Conservation (phyloP, 2,113 vertebrate species). For the Scalopus aquaticus region DNA sequence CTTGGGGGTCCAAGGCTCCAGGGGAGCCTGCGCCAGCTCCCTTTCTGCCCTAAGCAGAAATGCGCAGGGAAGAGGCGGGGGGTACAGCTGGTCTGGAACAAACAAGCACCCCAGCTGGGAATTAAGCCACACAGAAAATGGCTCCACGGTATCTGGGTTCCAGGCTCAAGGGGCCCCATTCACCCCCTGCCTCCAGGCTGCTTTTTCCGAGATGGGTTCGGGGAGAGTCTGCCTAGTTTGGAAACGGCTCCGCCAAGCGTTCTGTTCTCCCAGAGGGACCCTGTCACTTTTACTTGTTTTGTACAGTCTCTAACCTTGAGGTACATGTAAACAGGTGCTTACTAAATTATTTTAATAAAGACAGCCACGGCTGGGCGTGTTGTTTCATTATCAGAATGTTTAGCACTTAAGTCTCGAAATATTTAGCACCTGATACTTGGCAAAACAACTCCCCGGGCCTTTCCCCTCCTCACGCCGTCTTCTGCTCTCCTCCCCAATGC, state of each 20-base stretch:
- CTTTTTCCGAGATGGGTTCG: background rate
- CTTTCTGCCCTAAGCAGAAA: background rate
- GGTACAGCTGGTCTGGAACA: background rate
- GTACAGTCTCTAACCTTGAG: constrained; percentile 20
- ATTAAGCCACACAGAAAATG: background rate
- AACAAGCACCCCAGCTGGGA: too few species aligned
- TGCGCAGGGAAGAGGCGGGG: background rate
- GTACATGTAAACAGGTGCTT: constrained; percentile 70
- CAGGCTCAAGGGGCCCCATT: background rate
- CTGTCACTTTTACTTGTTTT: constrained; percentile 47
- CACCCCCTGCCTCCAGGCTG: background rate
- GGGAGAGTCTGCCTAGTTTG: background rate
- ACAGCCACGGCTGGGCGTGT: constrained; percentile 42
- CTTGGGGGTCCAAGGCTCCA: background rate
- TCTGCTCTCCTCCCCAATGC: background rate
- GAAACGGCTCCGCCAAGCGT: background rate
- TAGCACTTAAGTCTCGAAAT: constrained; percentile 53
- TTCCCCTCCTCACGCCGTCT: constrained; percentile 2
- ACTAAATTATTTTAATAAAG: constrained; percentile 67
- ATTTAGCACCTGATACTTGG: constrained; percentile 61
- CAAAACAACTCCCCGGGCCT: constrained; percentile 10
- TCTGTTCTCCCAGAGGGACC: background rate
- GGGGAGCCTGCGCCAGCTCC: background rate
- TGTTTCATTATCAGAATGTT: constrained; percentile 63
- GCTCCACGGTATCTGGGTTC: too few species aligned